These are phyloP conservation scores for Brassicogethes aeneus DNA, from an alignment of 2,888 invertebrate species.

Conservation along the genomic window DNA sequence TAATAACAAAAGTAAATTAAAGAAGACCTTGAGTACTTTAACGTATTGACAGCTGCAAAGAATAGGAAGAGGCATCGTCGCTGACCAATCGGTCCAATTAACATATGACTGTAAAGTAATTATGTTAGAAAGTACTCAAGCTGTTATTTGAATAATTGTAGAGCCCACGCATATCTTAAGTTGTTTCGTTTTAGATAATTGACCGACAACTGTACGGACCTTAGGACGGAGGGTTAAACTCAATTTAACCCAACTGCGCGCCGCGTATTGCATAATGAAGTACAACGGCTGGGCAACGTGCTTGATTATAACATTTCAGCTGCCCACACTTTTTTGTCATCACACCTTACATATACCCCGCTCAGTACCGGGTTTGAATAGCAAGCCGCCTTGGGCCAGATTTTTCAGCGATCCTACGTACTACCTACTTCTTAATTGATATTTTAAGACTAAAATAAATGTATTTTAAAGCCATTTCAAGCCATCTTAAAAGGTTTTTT, in stretches of 20 bases:
- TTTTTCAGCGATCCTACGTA: too few species aligned
- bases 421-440: too few species aligned
- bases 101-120: constrained; percentile 27
- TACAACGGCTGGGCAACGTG: neutral
- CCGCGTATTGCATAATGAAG: constrained; percentile 1
- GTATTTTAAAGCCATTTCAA: too few species aligned
- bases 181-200: constrained; percentile 2
- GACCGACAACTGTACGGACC: neutral
- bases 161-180: constrained; percentile 3
- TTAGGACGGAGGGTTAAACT: constrained; percentile 2
- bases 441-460: too few species aligned
- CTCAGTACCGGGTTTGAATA: too few species aligned
- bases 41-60: constrained; percentile 17
- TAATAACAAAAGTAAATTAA: neutral
- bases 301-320: constrained; percentile 1
- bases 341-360: constrained; percentile 1
- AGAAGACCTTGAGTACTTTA: neutral
- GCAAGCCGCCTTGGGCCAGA: too few species aligned
- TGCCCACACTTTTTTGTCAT: constrained; percentile 2
- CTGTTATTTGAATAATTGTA: constrained; percentile 29
- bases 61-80: constrained; percentile 12
- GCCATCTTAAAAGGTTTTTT: too few species aligned
- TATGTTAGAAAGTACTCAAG: constrained; percentile 20
- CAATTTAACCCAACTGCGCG: constrained; percentile 2
- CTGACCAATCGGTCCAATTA: constrained; percentile 26